Evolutionary conservation across 2,888 invertebrate species (phyloP).

Genomic region (Ectemnius cavifrons): DNA sequence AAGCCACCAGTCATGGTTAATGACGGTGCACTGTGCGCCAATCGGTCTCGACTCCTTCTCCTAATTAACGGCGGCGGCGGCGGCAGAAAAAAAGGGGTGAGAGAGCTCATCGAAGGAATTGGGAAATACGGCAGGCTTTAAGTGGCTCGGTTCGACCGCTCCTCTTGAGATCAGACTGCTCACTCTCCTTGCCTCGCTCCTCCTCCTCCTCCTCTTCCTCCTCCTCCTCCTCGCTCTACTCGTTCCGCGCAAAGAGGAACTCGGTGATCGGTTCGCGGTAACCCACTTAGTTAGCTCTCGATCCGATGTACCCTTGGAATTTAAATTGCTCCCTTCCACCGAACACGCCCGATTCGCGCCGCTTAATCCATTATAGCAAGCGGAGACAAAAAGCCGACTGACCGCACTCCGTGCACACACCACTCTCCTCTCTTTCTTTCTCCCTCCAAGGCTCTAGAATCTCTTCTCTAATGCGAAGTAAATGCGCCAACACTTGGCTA

Average conservation of each 20-base stretch:
- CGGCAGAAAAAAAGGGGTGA: too few species aligned
- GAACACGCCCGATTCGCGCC: constrained; percentile 5
- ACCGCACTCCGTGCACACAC: neutral
- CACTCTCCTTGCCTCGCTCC: too few species aligned
- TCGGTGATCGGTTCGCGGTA: constrained; percentile 28
- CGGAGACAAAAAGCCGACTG: neutral
- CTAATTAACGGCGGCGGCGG: constrained; percentile 1
- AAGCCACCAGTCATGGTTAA: too few species aligned
- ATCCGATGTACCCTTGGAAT: constrained; percentile 32
- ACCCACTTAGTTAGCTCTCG: constrained; percentile 37
- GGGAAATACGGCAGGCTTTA: too few species aligned
- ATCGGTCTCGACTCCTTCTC: constrained; percentile 8
- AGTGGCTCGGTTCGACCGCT: too few species aligned
- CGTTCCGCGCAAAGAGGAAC: constrained; percentile 12
- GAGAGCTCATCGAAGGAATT: too few species aligned
- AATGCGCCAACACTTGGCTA: too few species aligned
- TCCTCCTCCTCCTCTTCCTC: too few species aligned
- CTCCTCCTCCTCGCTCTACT: too few species aligned
- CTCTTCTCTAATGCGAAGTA: too few species aligned
- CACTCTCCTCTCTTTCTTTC: too few species aligned
- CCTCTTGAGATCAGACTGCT: too few species aligned
- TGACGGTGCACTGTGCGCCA: constrained; percentile 12
- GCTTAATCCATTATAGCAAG: constrained; percentile 24
- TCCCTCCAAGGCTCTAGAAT: neutral
- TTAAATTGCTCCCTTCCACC: constrained; percentile 35